Conservation (phyloP, 2,888 invertebrate species). For the Amblyjoppa fuscipennis region DNA sequence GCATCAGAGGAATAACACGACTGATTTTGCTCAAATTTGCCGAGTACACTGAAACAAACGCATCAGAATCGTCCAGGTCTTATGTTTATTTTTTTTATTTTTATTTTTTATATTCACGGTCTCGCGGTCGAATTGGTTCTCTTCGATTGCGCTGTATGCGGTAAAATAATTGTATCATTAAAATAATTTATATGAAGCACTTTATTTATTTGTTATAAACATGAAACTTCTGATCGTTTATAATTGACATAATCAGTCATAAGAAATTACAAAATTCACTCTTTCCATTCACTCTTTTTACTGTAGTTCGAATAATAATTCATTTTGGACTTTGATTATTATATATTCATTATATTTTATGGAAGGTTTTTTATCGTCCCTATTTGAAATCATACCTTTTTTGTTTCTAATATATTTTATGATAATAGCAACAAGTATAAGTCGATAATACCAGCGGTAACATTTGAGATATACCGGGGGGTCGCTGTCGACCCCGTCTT, state of each 20-base stretch:
- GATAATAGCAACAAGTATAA: constrained; percentile 32
- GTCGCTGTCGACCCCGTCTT: not conserved
- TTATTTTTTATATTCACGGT: not conserved
- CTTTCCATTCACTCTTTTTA: constrained; percentile 11
- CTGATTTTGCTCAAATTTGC: not conserved
- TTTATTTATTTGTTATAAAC: constrained; percentile 40
- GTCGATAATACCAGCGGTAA: constrained; percentile 37
- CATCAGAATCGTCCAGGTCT: not conserved
- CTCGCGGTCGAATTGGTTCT: not conserved
- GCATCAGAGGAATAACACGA: too few relatives aligned
- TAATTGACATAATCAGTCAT: constrained; percentile 20
- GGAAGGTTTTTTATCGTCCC: constrained; percentile 13
- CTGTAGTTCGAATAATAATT: constrained; percentile 1
- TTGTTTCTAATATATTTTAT: constrained; percentile 26
- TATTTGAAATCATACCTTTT: constrained; percentile 14
- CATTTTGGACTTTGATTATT: not conserved
- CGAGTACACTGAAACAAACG: constrained; percentile 5
- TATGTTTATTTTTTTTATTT: not conserved
- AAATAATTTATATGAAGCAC: constrained; percentile 32
- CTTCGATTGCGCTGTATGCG: constrained; percentile 4
- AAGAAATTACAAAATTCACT: constrained; percentile 46
- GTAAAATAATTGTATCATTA: constrained; percentile 4
- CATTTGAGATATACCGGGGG: constrained; percentile 17
- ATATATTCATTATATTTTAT: constrained; percentile 1
- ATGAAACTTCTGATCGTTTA: constrained; percentile 23